A percentile compares a stretch with the other conserved stretches of the same genome.
phyloP scores from a whole-genome alignment of 2,888 invertebrate species.

The Lasioglossum pauxillum region DNA sequence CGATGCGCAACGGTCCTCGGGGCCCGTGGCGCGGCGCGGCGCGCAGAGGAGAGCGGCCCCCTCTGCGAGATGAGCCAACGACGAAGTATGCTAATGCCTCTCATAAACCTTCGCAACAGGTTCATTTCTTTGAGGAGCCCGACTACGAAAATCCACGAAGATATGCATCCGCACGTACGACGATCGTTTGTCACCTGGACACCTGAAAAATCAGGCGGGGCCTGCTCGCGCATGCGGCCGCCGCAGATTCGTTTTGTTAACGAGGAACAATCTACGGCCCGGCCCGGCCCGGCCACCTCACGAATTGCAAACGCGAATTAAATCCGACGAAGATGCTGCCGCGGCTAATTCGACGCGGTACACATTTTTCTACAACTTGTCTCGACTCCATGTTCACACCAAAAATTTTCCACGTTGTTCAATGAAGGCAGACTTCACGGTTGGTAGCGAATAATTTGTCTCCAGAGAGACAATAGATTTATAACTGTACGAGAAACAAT shows the following conservation, averaged over 20 bases:
- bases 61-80: conserved; percentile 69
- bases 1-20: conserved; percentile 43
- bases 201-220: conserved; percentile 76
- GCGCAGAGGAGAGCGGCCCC: conserved; percentile 22
- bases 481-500: not conserved
- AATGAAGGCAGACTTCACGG: not conserved
- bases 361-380: conserved; percentile 5
- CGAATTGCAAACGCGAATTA: conserved; percentile 26
- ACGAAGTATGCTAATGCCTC: conserved; percentile 82
- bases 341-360: conserved; percentile 15
- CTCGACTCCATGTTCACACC: not conserved
- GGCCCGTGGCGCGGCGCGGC: conserved; percentile 39
- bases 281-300: not conserved
- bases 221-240: conserved; percentile 71
- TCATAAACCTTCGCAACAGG: conserved; percentile 83
- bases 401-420: not conserved
- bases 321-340: conserved; percentile 16
- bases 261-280: conserved; percentile 60
- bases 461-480: too few species aligned
- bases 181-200: conserved; percentile 78
- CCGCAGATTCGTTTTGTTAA: conserved; percentile 63
- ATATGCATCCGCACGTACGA: conserved; percentile 75
- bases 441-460: too few species aligned
- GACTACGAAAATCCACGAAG: conserved; percentile 78
- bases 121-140: conserved; percentile 79